A percentile compares a stretch with the other conserved stretches of the same genome.
Evolutionary conservation across 1,140 invertebrate genomes (phyloP).

Genomic region (Drosophila malerkotliana): DNA sequence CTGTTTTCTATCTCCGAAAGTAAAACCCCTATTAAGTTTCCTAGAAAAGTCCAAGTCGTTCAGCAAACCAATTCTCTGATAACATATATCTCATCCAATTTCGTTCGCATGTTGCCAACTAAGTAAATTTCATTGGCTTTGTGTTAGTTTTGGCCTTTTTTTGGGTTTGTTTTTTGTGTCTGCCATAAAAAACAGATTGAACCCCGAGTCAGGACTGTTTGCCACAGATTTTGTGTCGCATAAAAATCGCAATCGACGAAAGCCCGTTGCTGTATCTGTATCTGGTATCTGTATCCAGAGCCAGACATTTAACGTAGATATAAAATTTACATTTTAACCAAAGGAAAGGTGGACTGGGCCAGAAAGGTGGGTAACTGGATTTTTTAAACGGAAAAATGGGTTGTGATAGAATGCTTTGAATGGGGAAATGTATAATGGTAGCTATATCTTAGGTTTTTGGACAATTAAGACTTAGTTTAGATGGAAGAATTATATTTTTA

Average conservation of each 20-base stretch:
- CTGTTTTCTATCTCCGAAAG: background rate
- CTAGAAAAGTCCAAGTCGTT: constrained; percentile 16
- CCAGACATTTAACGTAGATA: constrained; percentile 63
- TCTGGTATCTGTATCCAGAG: constrained; percentile 30
- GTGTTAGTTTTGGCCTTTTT: constrained; percentile 45
- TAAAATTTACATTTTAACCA: constrained; percentile 70
- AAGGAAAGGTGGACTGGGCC: constrained; percentile 43
- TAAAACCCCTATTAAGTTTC: background rate
- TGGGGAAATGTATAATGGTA: too few relatives aligned
- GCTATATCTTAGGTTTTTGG: too few relatives aligned
- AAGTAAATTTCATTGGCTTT: constrained; percentile 66
- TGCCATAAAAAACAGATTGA: constrained; percentile 56
- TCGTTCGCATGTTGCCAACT: constrained; percentile 33
- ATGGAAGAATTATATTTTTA: too few relatives aligned
- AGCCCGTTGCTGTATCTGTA: constrained; percentile 24
- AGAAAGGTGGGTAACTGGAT: background rate
- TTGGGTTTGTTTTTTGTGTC: constrained; percentile 20
- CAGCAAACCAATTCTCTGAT: constrained; percentile 13
- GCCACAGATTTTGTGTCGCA: constrained; percentile 61
- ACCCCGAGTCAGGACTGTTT: constrained; percentile 26
- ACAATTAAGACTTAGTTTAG: too few relatives aligned
- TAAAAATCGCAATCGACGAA: constrained; percentile 58
- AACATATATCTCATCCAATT: constrained; percentile 29
- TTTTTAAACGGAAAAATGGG: constrained; percentile 11
- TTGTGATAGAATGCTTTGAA: too few relatives aligned